Evolutionary conservation across 2,888 invertebrate species (phyloP).

Genomic region (Amblyteles armatorius): DNA sequence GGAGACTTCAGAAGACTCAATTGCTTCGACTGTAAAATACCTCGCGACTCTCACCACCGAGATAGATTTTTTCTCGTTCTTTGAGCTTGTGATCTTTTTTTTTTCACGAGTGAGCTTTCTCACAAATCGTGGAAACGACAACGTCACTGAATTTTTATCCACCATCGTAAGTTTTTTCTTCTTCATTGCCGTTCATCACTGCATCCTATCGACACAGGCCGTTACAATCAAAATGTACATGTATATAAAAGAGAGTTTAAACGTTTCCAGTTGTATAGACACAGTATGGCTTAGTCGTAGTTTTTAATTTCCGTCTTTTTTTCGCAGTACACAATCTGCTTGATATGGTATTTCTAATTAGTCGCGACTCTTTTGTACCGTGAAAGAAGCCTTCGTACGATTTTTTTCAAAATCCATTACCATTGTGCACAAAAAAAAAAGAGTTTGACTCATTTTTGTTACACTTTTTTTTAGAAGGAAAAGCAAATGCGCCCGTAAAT

Average conservation of each 20-base stretch:
- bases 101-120: constrained; percentile 33
- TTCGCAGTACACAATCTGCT: constrained; percentile 34
- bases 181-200: constrained; percentile 12
- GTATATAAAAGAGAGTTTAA: constrained; percentile 66
- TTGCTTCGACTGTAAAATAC: constrained; percentile 14
- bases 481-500: constrained; percentile 40
- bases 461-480: constrained; percentile 24
- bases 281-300: constrained; percentile 57
- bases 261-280: constrained; percentile 58
- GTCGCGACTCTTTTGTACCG: constrained; percentile 18
- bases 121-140: constrained; percentile 1
- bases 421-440: constrained; percentile 24
- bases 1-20: constrained; percentile 42
- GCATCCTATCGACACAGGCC: constrained; percentile 40
- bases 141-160: constrained; percentile 3
- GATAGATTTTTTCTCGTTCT: constrained; percentile 23
- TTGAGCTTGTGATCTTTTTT: constrained; percentile 22
- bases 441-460: constrained; percentile 13
- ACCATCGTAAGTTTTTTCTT: constrained; percentile 1
- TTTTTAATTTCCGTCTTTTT: constrained; percentile 13
- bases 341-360: constrained; percentile 61
- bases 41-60: constrained; percentile 26
- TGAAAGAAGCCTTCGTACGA: constrained; percentile 17
- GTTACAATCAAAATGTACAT: constrained; percentile 66
- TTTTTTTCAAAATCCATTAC: constrained; percentile 12